phyloP scores from a whole-genome alignment of 1,140 invertebrate species.

The Pseudomyrmex pallidus region DNA sequence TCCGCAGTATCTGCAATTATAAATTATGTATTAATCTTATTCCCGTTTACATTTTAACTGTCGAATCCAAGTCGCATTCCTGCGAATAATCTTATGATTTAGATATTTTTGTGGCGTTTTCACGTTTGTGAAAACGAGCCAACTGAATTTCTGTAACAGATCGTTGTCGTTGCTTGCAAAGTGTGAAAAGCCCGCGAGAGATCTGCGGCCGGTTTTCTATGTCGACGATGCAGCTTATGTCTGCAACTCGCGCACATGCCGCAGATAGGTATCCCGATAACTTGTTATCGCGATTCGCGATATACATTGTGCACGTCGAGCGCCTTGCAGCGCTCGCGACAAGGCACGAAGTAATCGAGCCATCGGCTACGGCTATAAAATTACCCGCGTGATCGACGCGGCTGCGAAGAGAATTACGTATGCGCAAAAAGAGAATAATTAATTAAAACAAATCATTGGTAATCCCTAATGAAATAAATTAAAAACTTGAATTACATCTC shows the following conservation, averaged over 20 bases:
- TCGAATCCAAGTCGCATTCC: neutral
- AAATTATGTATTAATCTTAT: neutral
- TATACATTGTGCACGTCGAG: conserved; percentile 39
- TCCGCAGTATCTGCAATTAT: too few species aligned
- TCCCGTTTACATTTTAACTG: neutral
- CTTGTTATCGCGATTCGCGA: conserved; percentile 47
- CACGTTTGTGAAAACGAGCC: neutral
- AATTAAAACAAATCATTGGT: conserved; percentile 9
- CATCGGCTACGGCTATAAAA: conserved; percentile 47
- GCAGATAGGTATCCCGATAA: conserved; percentile 57
- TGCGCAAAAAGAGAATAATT: conserved; percentile 19
- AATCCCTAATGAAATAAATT: too few species aligned
- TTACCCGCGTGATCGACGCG: conserved; percentile 40
- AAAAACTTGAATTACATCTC: too few species aligned
- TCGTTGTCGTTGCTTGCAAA: neutral
- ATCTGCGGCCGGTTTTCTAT: conserved; percentile 34
- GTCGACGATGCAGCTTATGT: conserved; percentile 48
- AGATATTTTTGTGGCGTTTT: neutral
- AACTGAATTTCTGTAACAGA: neutral
- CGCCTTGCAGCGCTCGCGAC: conserved; percentile 46
- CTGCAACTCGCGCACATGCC: conserved; percentile 56
- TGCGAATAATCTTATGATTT: neutral
- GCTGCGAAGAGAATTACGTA: neutral
- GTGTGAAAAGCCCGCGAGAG: conserved; percentile 20
- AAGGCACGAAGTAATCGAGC: conserved; percentile 48